Evolutionary conservation across 2,113 vertebrate genomes (phyloP).

Genomic region (Bucco capensis): DNA sequence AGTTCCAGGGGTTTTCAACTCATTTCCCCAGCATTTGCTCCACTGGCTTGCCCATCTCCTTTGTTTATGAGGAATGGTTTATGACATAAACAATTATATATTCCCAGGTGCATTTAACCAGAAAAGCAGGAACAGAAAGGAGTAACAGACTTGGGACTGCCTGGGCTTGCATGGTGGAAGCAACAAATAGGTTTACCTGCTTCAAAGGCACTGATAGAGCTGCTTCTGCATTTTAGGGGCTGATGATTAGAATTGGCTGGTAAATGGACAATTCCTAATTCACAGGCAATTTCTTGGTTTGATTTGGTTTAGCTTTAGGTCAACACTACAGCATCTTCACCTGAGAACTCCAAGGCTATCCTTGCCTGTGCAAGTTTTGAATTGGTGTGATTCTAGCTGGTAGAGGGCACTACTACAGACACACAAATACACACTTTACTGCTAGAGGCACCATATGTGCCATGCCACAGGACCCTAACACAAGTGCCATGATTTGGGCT

Average conservation of each 20-base stretch:
- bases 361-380: no score
- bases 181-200: not conserved
- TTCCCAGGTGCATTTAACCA: conserved; percentile 66
- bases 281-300: not conserved
- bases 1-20: conserved; percentile 29
- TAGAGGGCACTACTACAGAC: not conserved
- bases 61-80: conserved; percentile 58
- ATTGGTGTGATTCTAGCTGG: not conserved
- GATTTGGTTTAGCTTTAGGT: not conserved
- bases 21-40: conserved; percentile 40
- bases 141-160: conserved; percentile 47
- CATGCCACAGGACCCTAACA: not conserved
- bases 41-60: conserved; percentile 18
- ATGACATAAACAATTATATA: conserved; percentile 56
- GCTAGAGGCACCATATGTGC: not conserved
- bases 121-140: conserved; percentile 62
- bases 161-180: conserved; percentile 56
- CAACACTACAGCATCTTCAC: not conserved
- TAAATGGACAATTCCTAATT: not conserved
- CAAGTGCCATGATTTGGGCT: not conserved
- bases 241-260: not conserved
- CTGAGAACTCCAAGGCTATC: not conserved
- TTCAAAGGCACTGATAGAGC: conserved; percentile 50
- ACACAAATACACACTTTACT: accelerated
- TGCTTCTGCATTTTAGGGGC: not conserved